Percentiles rank a stretch among this genome's conserved stretches.
Evolutionary conservation across 2,113 vertebrate genomes (phyloP).

Genomic region (Ailurus styani): DNA sequence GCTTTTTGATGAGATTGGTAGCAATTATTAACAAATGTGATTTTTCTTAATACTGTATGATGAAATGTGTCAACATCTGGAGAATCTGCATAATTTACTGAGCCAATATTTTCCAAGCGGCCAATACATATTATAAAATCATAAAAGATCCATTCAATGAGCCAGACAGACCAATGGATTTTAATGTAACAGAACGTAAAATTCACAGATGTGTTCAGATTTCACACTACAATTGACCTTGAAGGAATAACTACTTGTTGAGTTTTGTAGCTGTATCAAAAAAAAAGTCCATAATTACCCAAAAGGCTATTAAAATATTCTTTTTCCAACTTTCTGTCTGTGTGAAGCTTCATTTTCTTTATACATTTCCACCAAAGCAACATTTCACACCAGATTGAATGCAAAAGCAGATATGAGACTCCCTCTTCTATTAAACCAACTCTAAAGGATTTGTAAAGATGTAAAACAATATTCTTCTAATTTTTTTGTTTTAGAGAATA

Average conservation of each 20-base stretch:
- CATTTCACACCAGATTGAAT: not conserved
- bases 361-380: not conserved
- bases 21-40: not conserved
- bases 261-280: not conserved
- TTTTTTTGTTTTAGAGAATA: not conserved
- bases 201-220: not conserved
- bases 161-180: not conserved
- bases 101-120: not conserved
- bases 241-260: not conserved
- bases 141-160: not conserved
- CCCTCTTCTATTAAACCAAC: not conserved
- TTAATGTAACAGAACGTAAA: not conserved
- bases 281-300: not conserved
- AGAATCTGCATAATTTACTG: not conserved
- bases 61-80: not conserved
- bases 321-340: not conserved
- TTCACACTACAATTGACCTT: not conserved
- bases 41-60: not conserved
- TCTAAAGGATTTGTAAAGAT: not conserved
- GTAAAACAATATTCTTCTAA: slow-evolving; percentile 18
- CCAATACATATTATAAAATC: not conserved
- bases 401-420: not conserved
- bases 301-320: slow-evolving; percentile 15
- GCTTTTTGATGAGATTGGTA: not conserved
- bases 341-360: slow-evolving; percentile 27